phyloP scores from a whole-genome alignment of 2,797 vertebrate species.

The Acanthopagrus latus region DNA sequence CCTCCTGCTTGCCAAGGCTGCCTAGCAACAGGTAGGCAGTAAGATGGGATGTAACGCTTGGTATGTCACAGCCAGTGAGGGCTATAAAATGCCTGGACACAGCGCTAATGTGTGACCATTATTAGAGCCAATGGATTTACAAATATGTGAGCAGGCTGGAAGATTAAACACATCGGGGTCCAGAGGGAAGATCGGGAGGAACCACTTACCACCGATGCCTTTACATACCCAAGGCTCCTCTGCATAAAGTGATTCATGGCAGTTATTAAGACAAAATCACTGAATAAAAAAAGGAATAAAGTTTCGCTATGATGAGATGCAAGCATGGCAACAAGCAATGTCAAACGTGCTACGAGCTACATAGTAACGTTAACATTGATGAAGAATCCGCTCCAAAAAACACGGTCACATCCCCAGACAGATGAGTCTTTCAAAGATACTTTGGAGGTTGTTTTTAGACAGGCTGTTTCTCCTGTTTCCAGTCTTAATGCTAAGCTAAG shows the following conservation, averaged over 20 bases:
- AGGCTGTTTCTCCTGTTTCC: not conserved
- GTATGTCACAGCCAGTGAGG: slow-evolving; percentile 49
- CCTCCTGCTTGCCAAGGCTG: slow-evolving; percentile 76
- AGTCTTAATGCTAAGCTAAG: slow-evolving; percentile 15
- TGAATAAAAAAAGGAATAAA: not conserved
- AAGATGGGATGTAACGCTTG: slow-evolving; percentile 54
- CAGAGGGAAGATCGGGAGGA: not conserved
- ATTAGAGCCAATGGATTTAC: slow-evolving; percentile 40
- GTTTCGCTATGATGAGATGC: not conserved
- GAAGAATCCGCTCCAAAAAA: not conserved
- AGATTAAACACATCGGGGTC: slow-evolving; percentile 22
- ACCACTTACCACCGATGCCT: not conserved
- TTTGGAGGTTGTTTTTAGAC: not conserved
- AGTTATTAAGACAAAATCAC: not conserved
- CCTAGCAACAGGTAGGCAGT: slow-evolving; percentile 84
- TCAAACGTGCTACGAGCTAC: not conserved
- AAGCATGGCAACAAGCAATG: not conserved
- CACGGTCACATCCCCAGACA: too few species aligned
- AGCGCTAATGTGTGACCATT: slow-evolving; percentile 31
- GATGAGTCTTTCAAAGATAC: too few species aligned
- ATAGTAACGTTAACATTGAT: not conserved
- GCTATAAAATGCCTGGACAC: slow-evolving; percentile 62
- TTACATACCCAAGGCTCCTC: not conserved
- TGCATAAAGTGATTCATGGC: slow-evolving; percentile 13
- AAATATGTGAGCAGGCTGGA: slow-evolving; percentile 40